Evolutionary conservation across 2,113 vertebrate genomes (phyloP), one percentile per base, ranked within the genome.

Genomic region (Pluvianellus socialis): DNA sequence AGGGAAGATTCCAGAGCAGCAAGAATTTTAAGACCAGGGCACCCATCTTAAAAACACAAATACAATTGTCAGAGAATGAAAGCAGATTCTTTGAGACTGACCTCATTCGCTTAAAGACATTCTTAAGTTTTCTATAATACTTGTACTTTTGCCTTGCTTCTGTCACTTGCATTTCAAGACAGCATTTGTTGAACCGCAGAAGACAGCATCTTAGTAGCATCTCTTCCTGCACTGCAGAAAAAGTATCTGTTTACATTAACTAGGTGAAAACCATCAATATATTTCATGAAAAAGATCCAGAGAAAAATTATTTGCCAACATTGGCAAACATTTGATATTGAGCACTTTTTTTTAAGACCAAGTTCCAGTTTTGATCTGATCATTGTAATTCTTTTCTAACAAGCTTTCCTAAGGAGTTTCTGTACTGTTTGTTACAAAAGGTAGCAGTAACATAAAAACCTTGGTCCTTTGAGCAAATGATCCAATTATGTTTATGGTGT

Each of bases 401-500:
- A 84, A 83, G 38, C 7, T 72, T 55, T 62, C 26, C 23, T 49
- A n/a, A 6, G 13, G 53, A 49, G 14, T 15, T 63, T 45, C 35
- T 52, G 18, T 44, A 23, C 4, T 33, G 9, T n/a, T 90, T 74
- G 30, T 33, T 77, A 47, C 30, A 38, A 86, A 63, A 74, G 6
- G 21, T 16, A 85, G 55, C 10, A 66, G 32, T 15, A 65, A 68
- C 24, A 55, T 10, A 50, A 79, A 88, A 21, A 30, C 6, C 18
- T 62, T 63, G 5, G 8, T 71, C 47, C 30, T 80, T 56, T 61
- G 26, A 86, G 23, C 18, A 94, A 86, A 86, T 6, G 20, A 76
- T 59, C 23, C 12, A 9, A 16, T 13, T 33, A 35, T 17, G 5
- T 18, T n/a, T 67, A 50, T 1, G 0, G 8, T 7, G 26, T 26